Percentiles rank a stretch among this genome's conserved stretches.
phyloP scores from a whole-genome alignment of 2,888 invertebrate species.

The Electrophaes corylata region DNA sequence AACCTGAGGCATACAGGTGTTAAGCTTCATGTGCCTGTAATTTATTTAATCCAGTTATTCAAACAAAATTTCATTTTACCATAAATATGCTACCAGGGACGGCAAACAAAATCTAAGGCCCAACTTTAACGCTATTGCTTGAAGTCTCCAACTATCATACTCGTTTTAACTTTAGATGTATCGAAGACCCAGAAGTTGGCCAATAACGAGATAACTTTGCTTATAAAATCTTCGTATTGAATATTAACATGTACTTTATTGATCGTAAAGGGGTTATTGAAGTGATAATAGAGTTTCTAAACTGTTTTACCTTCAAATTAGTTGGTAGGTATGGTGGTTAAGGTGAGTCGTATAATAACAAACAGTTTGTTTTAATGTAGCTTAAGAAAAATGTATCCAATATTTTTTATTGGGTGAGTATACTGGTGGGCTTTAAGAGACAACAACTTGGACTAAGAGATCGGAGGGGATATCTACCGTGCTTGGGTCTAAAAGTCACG shows the following conservation, averaged over 20 bases:
- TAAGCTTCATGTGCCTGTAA: too few relatives aligned
- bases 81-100: not conserved
- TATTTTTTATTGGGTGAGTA: too few relatives aligned
- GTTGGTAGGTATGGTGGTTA: slow-evolving; percentile 44
- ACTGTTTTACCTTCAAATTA: slow-evolving; percentile 48
- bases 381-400: too few relatives aligned
- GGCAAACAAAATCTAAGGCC: slow-evolving; percentile 18
- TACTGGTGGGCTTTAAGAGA: too few relatives aligned
- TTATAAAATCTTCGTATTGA: slow-evolving; percentile 76
- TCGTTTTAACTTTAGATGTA: slow-evolving; percentile 46
- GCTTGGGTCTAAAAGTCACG: too few relatives aligned
- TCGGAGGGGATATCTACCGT: too few relatives aligned
- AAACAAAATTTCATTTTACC: not conserved
- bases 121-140: slow-evolving; percentile 34
- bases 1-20: too few relatives aligned
- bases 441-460: too few relatives aligned
- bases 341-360: not conserved
- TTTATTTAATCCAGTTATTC: too few relatives aligned
- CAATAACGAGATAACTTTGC: slow-evolving; percentile 73
- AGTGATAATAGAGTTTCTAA: slow-evolving; percentile 59
- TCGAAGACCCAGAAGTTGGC: slow-evolving; percentile 50
- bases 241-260: slow-evolving; percentile 75
- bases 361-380: not conserved
- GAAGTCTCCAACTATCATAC: slow-evolving; percentile 38
- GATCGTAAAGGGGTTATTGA: slow-evolving; percentile 63